Evolutionary conservation across 2,888 invertebrate genomes (phyloP), one percentile per base, ranked within the genome.

Genomic region (Chalcis sispes): DNA sequence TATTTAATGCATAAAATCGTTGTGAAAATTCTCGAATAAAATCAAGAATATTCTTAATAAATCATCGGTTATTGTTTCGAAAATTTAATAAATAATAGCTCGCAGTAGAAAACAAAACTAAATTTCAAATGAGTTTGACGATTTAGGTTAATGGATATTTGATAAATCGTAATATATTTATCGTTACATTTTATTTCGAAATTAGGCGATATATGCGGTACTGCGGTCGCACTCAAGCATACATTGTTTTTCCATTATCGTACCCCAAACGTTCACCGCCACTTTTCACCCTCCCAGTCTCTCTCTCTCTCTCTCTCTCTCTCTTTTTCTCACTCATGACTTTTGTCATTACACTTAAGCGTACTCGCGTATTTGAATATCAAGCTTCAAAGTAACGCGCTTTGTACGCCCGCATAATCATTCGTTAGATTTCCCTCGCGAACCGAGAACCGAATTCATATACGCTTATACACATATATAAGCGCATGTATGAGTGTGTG

Each of bases 191-290:
- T 77, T 71, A 74, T 61, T 71, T 74, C 27, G 52, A 71, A 66
- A 77, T 77, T 77, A 77, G 76, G 50, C 66, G 70, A 77, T 71
- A 77, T 69, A 70, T 70, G 77, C 54, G 72, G 73, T 67, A 23
- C 42, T 50, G 64, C 52, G 58, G 64, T 42, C 5, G 70, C 78
- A 80, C 73, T 81, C 73, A 50, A 48, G 50, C 70, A 73, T 80
- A 83, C 84, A 83, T 81, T 79, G 81, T 86, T 85, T 75, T 77
- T 80, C 83, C 84, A 82, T 85, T 83, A 83, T 81, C 70, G 71
- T 58, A 71, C 81, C 79, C 72, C 71, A 79, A 81, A 82, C 79
- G 80, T 74, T 77, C 32, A 52, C 59, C 46, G 70, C 77, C 56
- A 62, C 65, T 46, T 64, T 61, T 67, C 54, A 50, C 29, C 69